Conservation (phyloP, 2,797 vertebrate species). For the Rhinella marina region DNA sequence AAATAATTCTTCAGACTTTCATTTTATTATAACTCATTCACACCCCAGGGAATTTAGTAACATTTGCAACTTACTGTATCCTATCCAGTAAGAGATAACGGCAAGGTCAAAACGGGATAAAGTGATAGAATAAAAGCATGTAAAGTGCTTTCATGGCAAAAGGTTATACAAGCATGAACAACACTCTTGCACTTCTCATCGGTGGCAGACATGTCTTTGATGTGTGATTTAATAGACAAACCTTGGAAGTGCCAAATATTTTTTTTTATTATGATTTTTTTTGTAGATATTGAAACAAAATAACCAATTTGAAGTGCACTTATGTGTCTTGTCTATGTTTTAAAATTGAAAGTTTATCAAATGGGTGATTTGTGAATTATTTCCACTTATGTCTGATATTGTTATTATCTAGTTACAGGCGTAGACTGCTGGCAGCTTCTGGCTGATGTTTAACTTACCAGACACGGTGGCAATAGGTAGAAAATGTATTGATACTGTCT, state of each 20-base stretch:
- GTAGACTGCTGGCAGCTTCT: not conserved
- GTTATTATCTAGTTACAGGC: conserved; percentile 3
- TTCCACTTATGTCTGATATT: not conserved
- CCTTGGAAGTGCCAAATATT: conserved; percentile 52
- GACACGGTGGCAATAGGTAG: not conserved
- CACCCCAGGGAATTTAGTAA: conserved; percentile 68
- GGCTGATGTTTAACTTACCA: not conserved
- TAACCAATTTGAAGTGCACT: conserved; percentile 15
- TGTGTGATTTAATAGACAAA: conserved; percentile 68
- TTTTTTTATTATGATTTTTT: not conserved
- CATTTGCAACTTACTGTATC: conserved; percentile 66
- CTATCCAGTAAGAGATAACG: conserved; percentile 67
- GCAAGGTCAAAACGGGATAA: conserved; percentile 70
- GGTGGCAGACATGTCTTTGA: conserved; percentile 63
- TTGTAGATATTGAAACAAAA: conserved; percentile 17
- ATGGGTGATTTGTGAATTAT: conserved; percentile 32
- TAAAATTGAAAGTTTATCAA: not conserved
- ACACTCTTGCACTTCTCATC: conserved; percentile 59
- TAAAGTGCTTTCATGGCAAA: conserved; percentile 72
- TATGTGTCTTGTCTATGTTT: not conserved
- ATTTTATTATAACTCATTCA: conserved; percentile 63
- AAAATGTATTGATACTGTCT: not conserved
- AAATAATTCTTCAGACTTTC: conserved; percentile 63
- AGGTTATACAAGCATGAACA: conserved; percentile 71
- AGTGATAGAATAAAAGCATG: conserved; percentile 72